phyloP scores from a whole-genome alignment of 2,888 invertebrate species.

The Tetragnatha montana region DNA sequence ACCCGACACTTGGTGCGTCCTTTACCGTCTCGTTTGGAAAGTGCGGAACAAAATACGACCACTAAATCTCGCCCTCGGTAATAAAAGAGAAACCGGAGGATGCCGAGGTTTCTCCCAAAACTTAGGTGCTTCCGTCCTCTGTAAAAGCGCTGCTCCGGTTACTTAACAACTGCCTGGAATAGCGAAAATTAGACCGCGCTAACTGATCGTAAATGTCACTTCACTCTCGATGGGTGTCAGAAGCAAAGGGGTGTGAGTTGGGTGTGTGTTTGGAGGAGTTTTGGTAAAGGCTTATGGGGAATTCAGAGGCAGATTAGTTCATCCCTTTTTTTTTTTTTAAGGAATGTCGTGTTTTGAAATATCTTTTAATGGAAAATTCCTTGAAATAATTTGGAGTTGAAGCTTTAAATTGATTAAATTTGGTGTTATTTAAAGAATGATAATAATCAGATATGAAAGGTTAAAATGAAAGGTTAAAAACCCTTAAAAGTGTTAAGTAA shows the following conservation, averaged over 20 bases:
- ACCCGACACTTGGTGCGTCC: slow-evolving; percentile 41
- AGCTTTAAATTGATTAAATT: too few relatives aligned
- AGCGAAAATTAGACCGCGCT: slow-evolving; percentile 61
- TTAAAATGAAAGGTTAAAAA: too few relatives aligned
- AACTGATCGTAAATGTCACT: slow-evolving; percentile 67
- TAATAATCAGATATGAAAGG: too few relatives aligned
- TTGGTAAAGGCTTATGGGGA: too few relatives aligned
- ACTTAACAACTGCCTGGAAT: slow-evolving; percentile 60
- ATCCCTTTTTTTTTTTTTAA: too few relatives aligned
- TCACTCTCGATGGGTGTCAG: slow-evolving; percentile 10
- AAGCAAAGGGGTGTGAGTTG: slow-evolving; percentile 5
- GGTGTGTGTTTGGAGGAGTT: neutral
- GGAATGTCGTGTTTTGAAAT: too few relatives aligned
- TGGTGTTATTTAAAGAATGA: too few relatives aligned
- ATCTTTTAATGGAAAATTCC: too few relatives aligned
- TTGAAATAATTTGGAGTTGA: too few relatives aligned
- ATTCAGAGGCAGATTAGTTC: too few relatives aligned
- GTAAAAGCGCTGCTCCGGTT: slow-evolving; percentile 55
- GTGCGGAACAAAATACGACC: slow-evolving; percentile 64
- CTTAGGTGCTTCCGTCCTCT: slow-evolving; percentile 42
- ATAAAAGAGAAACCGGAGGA: slow-evolving; percentile 66
- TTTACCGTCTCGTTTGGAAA: slow-evolving; percentile 59
- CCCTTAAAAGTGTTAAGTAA: too few relatives aligned
- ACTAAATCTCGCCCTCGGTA: slow-evolving; percentile 63
- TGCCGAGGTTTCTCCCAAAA: slow-evolving; percentile 51